Base-by-base conservation (phyloP, 1,140 invertebrate genomes). In the Zaprionus capensis region DNA sequence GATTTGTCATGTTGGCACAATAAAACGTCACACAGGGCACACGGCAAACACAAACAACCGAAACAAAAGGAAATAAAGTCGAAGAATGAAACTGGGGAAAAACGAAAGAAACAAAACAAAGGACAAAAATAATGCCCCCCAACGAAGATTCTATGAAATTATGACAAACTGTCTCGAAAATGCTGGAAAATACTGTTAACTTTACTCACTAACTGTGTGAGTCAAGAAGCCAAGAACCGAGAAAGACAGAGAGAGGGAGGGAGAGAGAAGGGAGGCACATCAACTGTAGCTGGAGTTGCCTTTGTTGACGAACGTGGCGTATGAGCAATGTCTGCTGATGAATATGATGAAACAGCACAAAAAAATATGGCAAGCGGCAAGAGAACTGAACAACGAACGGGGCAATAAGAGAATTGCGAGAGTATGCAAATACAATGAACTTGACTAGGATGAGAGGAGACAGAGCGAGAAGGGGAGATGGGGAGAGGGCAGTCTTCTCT, bases 101-200 rank as follows among this genome's bases (percentile, higher is more conserved):
- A 28, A 55, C 22, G 57, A 63, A 58, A 14, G 64, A 58, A 36
- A 36, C 26, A 31, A 46, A 63, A 17, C 31, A 61, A 20, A 22
- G 22, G 17, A 61, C 44, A 59, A 28, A 59, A 56, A 31, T 69
- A 76, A 53, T 22, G 62, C 34, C 38, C 15, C 58, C 15, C 56
- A 79, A 41, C 2, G 81, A 71, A 76, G 68, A 88, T 88, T 76
- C 86, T 77, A 80, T 90, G 85, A 83, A 90, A 90, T 90, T 90
- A 90, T 90, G 85, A 90, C 85, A 88, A 90, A 90, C 85, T 90
- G 85, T 90, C 85, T 90, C 79, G 62, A 90, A 90, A 90, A 90
- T 90, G 85, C 85, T 85, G 79, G 80, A 82, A 90, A 90, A 90
- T 90, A 81, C 85, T 85, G 85, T 77, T 90, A 87, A 88, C 85